A percentile compares a stretch with the other conserved stretches of the same genome.
These are phyloP conservation scores for Diorhabda sublineata DNA, from an alignment of 1,140 invertebrate species.

Conservation along the genomic window DNA sequence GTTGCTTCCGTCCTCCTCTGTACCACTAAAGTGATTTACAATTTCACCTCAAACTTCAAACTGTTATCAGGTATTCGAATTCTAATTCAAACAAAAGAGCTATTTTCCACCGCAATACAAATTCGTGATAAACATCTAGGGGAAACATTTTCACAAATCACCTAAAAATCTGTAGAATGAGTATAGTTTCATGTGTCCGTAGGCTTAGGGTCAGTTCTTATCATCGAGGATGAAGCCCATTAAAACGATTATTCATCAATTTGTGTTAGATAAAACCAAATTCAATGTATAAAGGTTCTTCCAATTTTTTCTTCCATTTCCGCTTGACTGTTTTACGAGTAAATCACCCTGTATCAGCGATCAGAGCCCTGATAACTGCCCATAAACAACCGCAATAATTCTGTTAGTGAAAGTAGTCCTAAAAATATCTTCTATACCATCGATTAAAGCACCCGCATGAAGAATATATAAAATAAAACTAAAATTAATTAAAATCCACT, in stretches of 20 bases:
- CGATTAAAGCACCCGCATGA: not conserved
- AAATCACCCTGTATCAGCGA: conserved; percentile 1
- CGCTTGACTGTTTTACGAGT: not conserved
- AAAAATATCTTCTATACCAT: not conserved
- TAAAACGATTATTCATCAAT: not conserved
- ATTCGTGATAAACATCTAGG: not conserved
- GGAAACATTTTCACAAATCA: not conserved
- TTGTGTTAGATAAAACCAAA: not conserved
- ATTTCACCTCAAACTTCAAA: no score
- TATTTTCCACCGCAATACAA: not conserved
- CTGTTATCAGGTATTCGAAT: no score
- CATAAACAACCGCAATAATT: not conserved
- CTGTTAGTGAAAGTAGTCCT: not conserved
- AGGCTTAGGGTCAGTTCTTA: not conserved
- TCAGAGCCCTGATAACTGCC: not conserved
- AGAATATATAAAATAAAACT: no score
- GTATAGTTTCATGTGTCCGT: not conserved
- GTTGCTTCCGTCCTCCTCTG: no score
- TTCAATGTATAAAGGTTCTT: not conserved
- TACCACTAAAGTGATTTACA: no score
- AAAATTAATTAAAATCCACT: no score
- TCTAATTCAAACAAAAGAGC: no score
- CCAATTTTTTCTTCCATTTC: not conserved
- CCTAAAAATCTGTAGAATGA: not conserved
- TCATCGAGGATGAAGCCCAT: not conserved